Conservation (phyloP, 1,140 invertebrate genomes). For the Tetranychus urticae region DNA sequence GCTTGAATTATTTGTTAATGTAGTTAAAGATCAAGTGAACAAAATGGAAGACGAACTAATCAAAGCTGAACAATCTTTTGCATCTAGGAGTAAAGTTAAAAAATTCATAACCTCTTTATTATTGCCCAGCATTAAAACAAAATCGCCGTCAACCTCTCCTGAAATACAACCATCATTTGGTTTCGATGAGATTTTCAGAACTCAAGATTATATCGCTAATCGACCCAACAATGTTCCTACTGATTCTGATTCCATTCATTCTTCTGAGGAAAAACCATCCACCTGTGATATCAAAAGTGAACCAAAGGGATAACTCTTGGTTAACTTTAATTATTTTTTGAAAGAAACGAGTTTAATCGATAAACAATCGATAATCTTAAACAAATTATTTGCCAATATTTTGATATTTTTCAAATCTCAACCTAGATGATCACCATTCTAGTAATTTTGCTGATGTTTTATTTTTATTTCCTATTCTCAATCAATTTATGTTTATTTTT, state of each 20-base stretch:
- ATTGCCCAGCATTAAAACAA: not conserved
- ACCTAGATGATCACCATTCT: too few relatives aligned
- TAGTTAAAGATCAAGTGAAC: not conserved
- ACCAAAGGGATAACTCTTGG: too few relatives aligned
- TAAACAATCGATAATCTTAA: too few relatives aligned
- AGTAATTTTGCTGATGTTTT: too few relatives aligned
- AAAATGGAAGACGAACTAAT: conserved; percentile 4
- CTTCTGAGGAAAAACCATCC: too few relatives aligned
- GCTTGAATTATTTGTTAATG: conserved; percentile 2
- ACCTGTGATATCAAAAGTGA: too few relatives aligned
- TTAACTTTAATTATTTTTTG: too few relatives aligned
- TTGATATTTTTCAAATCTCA: too few relatives aligned
- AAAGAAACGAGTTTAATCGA: too few relatives aligned
- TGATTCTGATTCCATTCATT: not conserved
- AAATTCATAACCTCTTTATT: conserved; percentile 1
- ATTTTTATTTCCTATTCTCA: too few relatives aligned
- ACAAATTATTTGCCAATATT: too few relatives aligned
- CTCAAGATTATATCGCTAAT: not conserved
- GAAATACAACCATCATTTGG: not conserved
- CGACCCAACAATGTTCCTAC: not conserved
- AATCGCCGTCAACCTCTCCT: not conserved
- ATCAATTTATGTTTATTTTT: too few relatives aligned
- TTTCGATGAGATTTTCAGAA: not conserved
- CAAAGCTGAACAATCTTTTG: conserved; percentile 5
- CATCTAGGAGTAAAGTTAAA: not conserved